Conservation (phyloP, 2,113 vertebrate genomes). For the Halichoerus grypus region DNA sequence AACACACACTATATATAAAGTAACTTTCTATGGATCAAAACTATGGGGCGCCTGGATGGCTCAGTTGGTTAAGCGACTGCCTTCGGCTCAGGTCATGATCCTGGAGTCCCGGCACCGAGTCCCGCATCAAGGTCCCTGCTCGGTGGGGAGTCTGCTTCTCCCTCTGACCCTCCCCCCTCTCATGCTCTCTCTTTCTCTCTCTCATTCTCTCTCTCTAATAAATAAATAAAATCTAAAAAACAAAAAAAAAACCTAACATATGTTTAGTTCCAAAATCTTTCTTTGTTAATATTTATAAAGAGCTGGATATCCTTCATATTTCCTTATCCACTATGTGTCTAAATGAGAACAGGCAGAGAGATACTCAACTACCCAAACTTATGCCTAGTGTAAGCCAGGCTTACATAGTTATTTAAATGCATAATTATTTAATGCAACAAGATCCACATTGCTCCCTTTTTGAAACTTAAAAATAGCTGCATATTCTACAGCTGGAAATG, state of each 20-base stretch:
- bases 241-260: not conserved
- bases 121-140: too few species aligned
- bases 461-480: constrained; percentile 16
- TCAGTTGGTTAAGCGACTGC: too few species aligned
- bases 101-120: too few species aligned
- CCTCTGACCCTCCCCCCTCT: too few species aligned
- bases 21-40: not conserved
- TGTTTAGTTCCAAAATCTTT: not conserved
- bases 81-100: too few species aligned
- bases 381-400: not conserved
- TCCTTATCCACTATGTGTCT: not conserved
- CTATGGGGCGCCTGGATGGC: too few species aligned
- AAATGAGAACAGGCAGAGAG: not conserved
- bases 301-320: not conserved
- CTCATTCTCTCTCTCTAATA: too few species aligned
- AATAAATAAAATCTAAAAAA: too few species aligned
- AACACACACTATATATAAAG: not conserved
- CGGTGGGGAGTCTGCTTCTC: too few species aligned
- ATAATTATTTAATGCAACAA: not conserved
- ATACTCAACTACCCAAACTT: not conserved
- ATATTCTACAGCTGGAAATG: not conserved
- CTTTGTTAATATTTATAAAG: not conserved
- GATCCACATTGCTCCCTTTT: not conserved
- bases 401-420: not conserved
- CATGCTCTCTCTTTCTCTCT: too few species aligned